Percentiles rank a stretch among this genome's conserved stretches.
Evolutionary conservation across 2,888 invertebrate species (phyloP).

Genomic region (Chloroclystis v-ata): DNA sequence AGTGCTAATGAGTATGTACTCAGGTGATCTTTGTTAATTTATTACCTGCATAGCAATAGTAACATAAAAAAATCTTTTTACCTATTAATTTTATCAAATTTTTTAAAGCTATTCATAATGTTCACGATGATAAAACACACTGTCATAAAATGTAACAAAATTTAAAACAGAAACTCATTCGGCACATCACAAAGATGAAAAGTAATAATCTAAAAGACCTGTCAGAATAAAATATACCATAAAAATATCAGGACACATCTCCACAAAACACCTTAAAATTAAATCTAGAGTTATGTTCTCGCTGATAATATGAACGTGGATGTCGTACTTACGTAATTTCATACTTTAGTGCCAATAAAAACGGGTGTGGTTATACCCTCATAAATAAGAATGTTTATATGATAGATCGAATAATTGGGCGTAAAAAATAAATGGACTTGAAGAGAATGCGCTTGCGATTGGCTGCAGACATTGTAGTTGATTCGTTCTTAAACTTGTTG

Average conservation of each 20-base stretch:
- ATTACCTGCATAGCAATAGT: too few species aligned
- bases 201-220: constrained; percentile 55
- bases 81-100: too few species aligned
- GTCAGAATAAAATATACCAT: constrained; percentile 58
- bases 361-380: constrained; percentile 46
- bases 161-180: constrained; percentile 4
- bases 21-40: too few species aligned
- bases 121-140: too few species aligned
- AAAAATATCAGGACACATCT: constrained; percentile 62
- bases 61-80: too few species aligned
- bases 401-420: constrained; percentile 69
- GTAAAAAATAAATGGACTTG: constrained; percentile 55
- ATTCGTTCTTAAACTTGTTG: constrained; percentile 19
- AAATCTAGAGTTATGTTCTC: constrained; percentile 64
- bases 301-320: constrained; percentile 67
- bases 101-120: too few species aligned
- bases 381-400: constrained; percentile 60
- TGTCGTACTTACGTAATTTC: constrained; percentile 71
- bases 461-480: constrained; percentile 47
- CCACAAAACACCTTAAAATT: constrained; percentile 61
- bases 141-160: too few species aligned
- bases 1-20: too few species aligned
- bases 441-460: constrained; percentile 45
- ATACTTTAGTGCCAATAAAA: constrained; percentile 73
- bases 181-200: constrained; percentile 54